A percentile compares a stretch with the other conserved stretches of the same genome.
These are phyloP conservation scores for Heteropelma amictum DNA, from an alignment of 2,888 invertebrate species.

Conservation along the genomic window DNA sequence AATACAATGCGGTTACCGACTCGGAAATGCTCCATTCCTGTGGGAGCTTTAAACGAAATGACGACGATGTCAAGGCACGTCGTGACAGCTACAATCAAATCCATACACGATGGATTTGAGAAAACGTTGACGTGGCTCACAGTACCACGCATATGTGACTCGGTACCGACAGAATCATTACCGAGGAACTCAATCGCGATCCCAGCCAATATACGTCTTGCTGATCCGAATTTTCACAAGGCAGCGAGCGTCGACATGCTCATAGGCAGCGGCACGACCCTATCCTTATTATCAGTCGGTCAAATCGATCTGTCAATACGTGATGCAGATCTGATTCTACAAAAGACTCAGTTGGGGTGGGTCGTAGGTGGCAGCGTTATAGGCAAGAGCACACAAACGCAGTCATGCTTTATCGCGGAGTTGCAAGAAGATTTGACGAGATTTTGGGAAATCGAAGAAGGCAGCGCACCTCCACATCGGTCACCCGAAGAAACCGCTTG, in stretches of 20 bases:
- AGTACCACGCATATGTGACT: background rate
- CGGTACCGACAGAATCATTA: background rate
- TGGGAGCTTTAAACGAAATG: background rate
- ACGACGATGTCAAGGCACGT: background rate
- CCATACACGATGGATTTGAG: too few species aligned
- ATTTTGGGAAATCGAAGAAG: conserved; percentile 27
- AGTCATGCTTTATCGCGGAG: background rate
- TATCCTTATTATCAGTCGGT: too few species aligned
- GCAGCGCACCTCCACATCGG: background rate
- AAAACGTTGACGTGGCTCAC: background rate
- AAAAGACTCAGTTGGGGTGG: conserved; percentile 4
- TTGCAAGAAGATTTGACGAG: background rate
- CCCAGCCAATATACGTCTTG: background rate
- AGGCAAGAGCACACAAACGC: background rate
- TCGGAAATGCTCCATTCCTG: background rate
- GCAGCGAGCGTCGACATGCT: too few species aligned
- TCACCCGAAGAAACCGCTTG: background rate
- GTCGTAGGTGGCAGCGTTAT: background rate
- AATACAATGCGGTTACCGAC: background rate
- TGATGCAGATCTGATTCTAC: background rate
- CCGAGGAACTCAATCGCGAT: background rate
- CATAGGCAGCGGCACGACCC: too few species aligned
- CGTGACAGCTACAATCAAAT: background rate
- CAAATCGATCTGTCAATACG: background rate
- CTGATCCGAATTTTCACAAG: too few species aligned